Percentiles rank a stretch among this genome's conserved stretches.
Conservation (phyloP, 2,113 vertebrate species). For the Sigmodon hispidus region DNA sequence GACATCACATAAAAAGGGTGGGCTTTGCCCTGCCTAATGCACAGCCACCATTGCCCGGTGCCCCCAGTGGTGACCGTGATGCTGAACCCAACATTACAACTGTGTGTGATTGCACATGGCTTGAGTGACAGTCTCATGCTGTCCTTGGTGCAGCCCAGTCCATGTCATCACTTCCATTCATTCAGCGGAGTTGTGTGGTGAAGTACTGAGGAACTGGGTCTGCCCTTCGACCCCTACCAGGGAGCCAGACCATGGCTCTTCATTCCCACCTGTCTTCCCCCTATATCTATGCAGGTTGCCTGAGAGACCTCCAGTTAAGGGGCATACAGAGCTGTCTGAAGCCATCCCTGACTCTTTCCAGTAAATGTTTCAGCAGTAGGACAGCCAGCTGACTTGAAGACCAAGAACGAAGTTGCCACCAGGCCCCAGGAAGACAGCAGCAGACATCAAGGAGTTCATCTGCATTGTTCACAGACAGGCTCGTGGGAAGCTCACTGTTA, state of each 20-base stretch:
- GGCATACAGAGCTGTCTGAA: not conserved
- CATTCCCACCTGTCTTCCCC: accelerated
- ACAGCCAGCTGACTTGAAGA: accelerated
- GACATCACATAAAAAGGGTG: accelerated
- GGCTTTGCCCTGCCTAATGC: accelerated
- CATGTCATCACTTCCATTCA: accelerated
- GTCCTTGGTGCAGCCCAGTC: not conserved
- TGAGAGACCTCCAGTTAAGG: not conserved
- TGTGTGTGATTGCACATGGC: accelerated
- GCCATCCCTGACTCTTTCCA: not conserved
- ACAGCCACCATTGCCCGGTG: accelerated
- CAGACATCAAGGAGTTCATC: accelerated
- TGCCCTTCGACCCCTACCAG: accelerated
- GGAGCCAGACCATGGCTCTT: not conserved
- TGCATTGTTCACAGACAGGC: accelerated
- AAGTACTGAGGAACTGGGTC: accelerated
- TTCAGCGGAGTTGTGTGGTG: not conserved
- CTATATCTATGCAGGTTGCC: accelerated
- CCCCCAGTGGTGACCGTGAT: too few species aligned
- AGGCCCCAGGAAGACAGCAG: not conserved
- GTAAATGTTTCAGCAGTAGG: not conserved
- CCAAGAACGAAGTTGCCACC: not conserved
- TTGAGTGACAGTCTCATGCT: not conserved
- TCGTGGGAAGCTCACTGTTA: not conserved
- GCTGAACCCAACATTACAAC: accelerated